Evolutionary conservation across 2,888 invertebrate genomes (phyloP).

Genomic region (Ceramica pisi): DNA sequence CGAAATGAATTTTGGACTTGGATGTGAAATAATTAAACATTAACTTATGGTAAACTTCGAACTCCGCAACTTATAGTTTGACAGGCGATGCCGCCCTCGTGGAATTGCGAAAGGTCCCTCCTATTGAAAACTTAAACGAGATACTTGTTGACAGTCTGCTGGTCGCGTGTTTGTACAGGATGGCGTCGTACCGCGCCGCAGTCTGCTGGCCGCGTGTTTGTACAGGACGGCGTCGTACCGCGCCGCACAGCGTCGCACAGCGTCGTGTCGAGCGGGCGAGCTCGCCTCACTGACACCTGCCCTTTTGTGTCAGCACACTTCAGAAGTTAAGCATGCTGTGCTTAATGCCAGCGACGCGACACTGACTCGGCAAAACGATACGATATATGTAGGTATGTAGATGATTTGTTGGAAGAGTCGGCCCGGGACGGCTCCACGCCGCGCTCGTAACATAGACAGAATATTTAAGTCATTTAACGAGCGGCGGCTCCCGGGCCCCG

Average conservation of each 20-base stretch:
- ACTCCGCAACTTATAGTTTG: constrained; percentile 8
- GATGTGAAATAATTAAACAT: constrained; percentile 20
- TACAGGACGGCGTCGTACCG: neutral
- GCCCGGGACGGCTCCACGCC: neutral
- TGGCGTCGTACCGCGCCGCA: neutral
- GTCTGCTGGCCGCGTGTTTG: neutral
- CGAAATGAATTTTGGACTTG: no score
- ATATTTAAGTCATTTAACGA: constrained; percentile 30
- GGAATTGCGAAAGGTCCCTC: neutral
- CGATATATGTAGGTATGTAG: neutral
- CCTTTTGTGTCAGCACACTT: neutral
- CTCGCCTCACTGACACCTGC: neutral
- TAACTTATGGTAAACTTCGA: constrained; percentile 4
- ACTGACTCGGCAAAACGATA: neutral
- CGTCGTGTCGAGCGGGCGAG: neutral
- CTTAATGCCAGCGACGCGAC: neutral
- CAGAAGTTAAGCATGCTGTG: neutral
- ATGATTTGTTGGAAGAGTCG: neutral
- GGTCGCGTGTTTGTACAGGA: constrained; percentile 6
- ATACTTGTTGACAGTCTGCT: constrained; percentile 5
- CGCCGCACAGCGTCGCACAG: neutral
- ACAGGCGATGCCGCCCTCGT: neutral
- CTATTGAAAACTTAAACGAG: constrained; percentile 6
- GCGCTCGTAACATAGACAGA: constrained; percentile 27
- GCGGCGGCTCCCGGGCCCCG: neutral